These are phyloP conservation scores for Melanotaenia boesemani DNA, from an alignment of 2,797 vertebrate species.

Conservation along the genomic window DNA sequence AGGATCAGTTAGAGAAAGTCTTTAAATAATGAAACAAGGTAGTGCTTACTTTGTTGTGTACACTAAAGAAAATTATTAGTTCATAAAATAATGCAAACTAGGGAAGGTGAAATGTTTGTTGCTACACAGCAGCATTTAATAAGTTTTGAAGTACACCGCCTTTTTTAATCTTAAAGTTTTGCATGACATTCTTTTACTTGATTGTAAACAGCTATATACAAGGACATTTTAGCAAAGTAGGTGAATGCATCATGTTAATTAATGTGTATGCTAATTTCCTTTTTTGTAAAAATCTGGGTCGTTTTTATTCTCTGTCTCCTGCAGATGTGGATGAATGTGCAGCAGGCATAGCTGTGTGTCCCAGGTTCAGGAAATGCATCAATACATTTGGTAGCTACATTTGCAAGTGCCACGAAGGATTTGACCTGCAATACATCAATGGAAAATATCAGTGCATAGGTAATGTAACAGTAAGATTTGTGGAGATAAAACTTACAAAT, in stretches of 20 bases:
- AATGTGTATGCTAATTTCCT: constrained; percentile 13
- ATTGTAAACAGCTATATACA: constrained; percentile 3
- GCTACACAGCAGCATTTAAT: constrained; percentile 37
- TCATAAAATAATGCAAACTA: constrained; percentile 62
- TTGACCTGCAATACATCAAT: constrained; percentile 92
- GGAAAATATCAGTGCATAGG: constrained; percentile 97
- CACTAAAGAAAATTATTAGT: constrained; percentile 58
- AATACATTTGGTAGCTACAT: constrained; percentile 99
- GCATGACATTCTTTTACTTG: neutral
- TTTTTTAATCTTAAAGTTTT: constrained; percentile 9
- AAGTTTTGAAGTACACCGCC: constrained; percentile 30
- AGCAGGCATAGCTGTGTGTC: constrained; percentile 89
- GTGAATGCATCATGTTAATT: constrained; percentile 17
- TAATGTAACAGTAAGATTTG: constrained; percentile 75
- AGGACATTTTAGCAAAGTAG: neutral
- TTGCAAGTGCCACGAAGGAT: constrained; percentile 96
- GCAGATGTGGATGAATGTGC: constrained; percentile 96
- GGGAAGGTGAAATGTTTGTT: constrained; percentile 27
- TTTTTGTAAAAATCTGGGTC: neutral
- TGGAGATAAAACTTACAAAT: constrained; percentile 8
- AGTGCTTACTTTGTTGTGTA: constrained; percentile 46
- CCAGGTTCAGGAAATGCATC: constrained; percentile 92
- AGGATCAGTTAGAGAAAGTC: constrained; percentile 48
- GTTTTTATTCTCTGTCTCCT: constrained; percentile 17
- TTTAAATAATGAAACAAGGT: constrained; percentile 66